Percentiles rank a stretch among this genome's conserved stretches.
Conservation (phyloP, 2,797 vertebrate species). For the Thripadectes ignobilis region DNA sequence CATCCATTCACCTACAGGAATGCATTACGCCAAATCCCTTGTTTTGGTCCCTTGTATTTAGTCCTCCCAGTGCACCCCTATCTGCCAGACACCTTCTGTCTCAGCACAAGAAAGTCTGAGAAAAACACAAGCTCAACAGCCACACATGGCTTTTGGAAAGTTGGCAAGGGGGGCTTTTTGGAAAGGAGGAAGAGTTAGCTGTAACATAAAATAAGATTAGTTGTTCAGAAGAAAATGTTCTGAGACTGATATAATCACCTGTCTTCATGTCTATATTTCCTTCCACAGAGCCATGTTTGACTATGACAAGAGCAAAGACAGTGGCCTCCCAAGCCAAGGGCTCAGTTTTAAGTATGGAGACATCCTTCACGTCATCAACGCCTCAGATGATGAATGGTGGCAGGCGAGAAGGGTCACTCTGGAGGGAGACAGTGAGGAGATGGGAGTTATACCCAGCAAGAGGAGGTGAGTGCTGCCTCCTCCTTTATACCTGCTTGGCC, state of each 20-base stretch:
- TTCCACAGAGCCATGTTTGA: conserved; percentile 91
- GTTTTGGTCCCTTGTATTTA: background rate
- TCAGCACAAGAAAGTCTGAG: background rate
- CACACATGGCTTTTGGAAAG: background rate
- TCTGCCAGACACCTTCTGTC: background rate
- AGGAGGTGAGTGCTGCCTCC: conserved; percentile 82
- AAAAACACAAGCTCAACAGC: background rate
- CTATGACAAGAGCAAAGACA: conserved; percentile 95
- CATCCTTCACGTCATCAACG: conserved; percentile 96
- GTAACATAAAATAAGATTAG: background rate
- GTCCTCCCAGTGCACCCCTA: background rate
- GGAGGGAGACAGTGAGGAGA: conserved; percentile 95
- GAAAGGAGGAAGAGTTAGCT: background rate
- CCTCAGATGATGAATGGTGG: conserved; percentile 98
- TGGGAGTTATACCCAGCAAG: conserved; percentile 98
- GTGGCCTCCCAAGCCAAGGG: conserved; percentile 95
- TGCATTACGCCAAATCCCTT: rapidly evolving
- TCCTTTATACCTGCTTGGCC: background rate
- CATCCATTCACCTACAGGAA: background rate
- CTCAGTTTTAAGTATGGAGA: conserved; percentile 96
- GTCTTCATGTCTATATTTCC: background rate
- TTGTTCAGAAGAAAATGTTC: background rate
- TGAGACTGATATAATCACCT: background rate
- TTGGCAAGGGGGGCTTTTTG: background rate
- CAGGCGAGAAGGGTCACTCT: conserved; percentile 90